Percentiles rank a stretch among this genome's conserved stretches.
Evolutionary conservation across 1,140 invertebrate species (phyloP).

Genomic region (Arctopsyche grandis): DNA sequence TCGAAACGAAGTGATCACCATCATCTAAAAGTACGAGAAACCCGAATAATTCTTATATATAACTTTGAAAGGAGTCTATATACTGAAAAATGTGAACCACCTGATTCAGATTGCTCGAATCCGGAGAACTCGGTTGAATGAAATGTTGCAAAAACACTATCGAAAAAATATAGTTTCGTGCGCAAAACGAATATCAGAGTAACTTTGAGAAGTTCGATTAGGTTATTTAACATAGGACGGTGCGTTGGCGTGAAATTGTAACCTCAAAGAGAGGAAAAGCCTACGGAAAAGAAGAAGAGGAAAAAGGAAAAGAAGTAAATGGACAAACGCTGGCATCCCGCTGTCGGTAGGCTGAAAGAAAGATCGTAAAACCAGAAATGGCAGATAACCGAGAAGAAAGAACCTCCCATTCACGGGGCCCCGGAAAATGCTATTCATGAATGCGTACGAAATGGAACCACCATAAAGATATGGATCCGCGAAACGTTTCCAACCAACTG

Average conservation of each 20-base stretch:
- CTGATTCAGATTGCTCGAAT: too few species aligned
- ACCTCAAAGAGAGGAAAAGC: slow-evolving; percentile 4
- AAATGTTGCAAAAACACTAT: neutral
- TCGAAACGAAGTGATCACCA: too few species aligned
- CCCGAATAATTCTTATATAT: too few species aligned
- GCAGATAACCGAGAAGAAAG: slow-evolving; percentile 41
- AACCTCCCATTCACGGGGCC: slow-evolving; percentile 14
- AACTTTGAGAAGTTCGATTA: neutral
- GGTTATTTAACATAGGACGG: neutral
- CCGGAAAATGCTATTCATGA: slow-evolving; percentile 39
- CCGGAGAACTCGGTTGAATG: neutral
- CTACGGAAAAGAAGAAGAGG: neutral
- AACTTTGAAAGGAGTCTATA: too few species aligned
- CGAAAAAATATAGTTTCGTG: neutral
- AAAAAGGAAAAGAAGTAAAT: slow-evolving; percentile 9
- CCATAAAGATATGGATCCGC: slow-evolving; percentile 23
- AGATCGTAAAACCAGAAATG: slow-evolving; percentile 41
- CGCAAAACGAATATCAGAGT: neutral
- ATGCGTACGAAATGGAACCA: slow-evolving; percentile 37
- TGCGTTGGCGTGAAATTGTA: slow-evolving; percentile 4
- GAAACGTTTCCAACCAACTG: slow-evolving; percentile 36
- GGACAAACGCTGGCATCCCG: slow-evolving; percentile 18
- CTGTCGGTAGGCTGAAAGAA: neutral
- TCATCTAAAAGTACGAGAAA: too few species aligned
- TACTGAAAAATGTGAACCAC: too few species aligned